Evolutionary conservation across 2,888 invertebrate species (phyloP), one percentile per base, ranked within the genome.

Genomic region (Lathronympha strigana): DNA sequence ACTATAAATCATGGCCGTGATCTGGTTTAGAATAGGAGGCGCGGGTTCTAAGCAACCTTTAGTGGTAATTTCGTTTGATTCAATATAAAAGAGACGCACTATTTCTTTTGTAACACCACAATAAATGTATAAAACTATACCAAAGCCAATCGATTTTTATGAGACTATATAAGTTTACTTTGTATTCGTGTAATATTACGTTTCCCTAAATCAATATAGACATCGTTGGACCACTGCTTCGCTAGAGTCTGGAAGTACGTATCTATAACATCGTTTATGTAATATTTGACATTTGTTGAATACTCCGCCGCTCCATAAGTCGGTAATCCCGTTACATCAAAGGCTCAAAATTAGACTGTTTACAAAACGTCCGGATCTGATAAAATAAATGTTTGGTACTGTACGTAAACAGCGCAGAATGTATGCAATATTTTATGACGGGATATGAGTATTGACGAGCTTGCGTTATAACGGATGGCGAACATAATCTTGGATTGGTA

Each of bases 1-100:
- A 73, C 77, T 76, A 78, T 88, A 87, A 86, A 88, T 87, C 85
- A 82, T 68, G 9, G 36, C 72, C 73, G 75, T 83, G 82, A 82
- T 86, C 83, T 83, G 85, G 80, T 85, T 84, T 80, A 19, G 51
- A 64, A 64, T 64, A 45, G 43, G 50, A 51, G 58, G 40, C 50
- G 33, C 45, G 31, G 33, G 31, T 51, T 51, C 28, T 31, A 21
- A 38, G 33, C 23, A 43, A 43, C 2, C 54, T 55, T 40, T 55
- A 55, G 25, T 40, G 17, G 25, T 28, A 4, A 55, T 55, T 40
- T 55, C 17, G 28, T 51, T 51, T 51, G 19, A 31, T 5, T 13
- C 19, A 51, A 15, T 15, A 31, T 33, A 19, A 51, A 51, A 17
- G 15, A 25, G 1, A 28, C 2, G 15, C 15, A 28, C 28, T 50